These are phyloP conservation scores for Nilaparvata lugens DNA, from an alignment of 1,140 invertebrate species.

Conservation along the genomic window DNA sequence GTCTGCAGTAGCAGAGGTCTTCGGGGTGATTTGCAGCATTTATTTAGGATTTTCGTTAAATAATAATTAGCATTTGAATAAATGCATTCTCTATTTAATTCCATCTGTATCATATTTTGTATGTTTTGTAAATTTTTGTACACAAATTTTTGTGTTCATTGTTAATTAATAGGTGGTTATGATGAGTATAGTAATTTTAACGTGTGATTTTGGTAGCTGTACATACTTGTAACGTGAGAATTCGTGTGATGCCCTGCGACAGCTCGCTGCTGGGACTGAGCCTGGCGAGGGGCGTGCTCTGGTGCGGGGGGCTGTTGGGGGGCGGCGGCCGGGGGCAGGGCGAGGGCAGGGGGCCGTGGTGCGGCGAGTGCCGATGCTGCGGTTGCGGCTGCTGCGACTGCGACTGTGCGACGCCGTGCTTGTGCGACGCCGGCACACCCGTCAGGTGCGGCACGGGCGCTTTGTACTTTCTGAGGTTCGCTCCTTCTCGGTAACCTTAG, in stretches of 20 bases:
- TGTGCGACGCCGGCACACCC: conserved; percentile 58
- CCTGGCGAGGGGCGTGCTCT: conserved; percentile 80
- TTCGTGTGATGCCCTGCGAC: conserved; percentile 81
- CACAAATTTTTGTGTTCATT: neutral
- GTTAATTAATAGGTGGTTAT: too few species aligned
- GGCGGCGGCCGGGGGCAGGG: conserved; percentile 50
- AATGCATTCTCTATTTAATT: too few species aligned
- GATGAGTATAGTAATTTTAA: too few species aligned
- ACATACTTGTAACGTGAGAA: conserved; percentile 57
- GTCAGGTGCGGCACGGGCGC: conserved; percentile 59
- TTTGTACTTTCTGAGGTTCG: conserved; percentile 75
- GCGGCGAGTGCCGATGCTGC: conserved; percentile 59
- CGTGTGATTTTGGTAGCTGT: too few species aligned
- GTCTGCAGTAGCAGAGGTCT: too few species aligned
- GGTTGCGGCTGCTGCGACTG: conserved; percentile 32
- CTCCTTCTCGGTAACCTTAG: conserved; percentile 59
- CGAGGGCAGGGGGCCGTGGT: conserved; percentile 53
- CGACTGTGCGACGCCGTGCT: conserved; percentile 48
- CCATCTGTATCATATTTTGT: too few species aligned
- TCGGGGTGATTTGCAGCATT: too few species aligned
- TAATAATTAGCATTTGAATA: too few species aligned
- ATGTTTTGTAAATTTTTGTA: neutral
- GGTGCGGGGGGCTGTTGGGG: conserved; percentile 51
- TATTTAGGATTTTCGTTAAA: too few species aligned
- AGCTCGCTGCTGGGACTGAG: conserved; percentile 86